A percentile compares a stretch with the other conserved stretches of the same genome.
phyloP scores from a whole-genome alignment of 2,113 vertebrate genomes.

The Planiliza haematocheilus region DNA sequence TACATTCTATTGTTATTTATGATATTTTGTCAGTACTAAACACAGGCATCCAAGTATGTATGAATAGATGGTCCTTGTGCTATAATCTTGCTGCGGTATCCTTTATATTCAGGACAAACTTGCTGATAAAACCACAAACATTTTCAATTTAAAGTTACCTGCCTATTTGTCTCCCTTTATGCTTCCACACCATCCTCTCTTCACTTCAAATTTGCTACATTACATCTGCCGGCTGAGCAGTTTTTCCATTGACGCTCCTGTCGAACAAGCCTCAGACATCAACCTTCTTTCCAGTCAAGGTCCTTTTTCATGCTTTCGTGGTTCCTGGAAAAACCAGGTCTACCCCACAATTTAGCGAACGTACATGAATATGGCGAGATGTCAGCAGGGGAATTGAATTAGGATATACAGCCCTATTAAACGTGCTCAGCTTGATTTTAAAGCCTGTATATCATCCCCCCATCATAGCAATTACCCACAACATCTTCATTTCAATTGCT shows the following conservation, averaged over 20 bases:
- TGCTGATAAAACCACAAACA: constrained; percentile 3
- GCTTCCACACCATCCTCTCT: neutral
- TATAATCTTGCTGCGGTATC: neutral
- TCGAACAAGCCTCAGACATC: constrained; percentile 35
- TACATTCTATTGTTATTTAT: neutral
- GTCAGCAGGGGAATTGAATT: constrained; percentile 18
- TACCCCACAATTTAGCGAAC: constrained; percentile 10
- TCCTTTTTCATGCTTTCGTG: constrained; percentile 32
- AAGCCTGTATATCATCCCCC: constrained; percentile 9
- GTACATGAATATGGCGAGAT: constrained; percentile 13
- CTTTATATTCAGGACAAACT: neutral
- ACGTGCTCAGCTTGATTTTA: constrained; percentile 23
- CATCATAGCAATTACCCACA: constrained; percentile 39
- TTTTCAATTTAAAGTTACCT: constrained; percentile 16
- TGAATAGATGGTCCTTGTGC: neutral
- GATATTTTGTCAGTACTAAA: neutral
- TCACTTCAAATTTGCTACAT: constrained; percentile 22
- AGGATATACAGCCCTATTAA: constrained; percentile 14
- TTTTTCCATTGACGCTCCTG: constrained; percentile 27
- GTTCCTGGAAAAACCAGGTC: constrained; percentile 5
- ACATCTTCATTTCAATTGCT: constrained; percentile 34
- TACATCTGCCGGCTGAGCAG: constrained; percentile 46
- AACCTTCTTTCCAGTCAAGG: constrained; percentile 29
- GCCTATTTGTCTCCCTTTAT: constrained; percentile 38
- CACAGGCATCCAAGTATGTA: neutral